Percentiles rank a stretch among this genome's conserved stretches.
These are phyloP conservation scores for Laothoe populi DNA, from an alignment of 2,888 invertebrate genomes.

Conservation along the genomic window DNA sequence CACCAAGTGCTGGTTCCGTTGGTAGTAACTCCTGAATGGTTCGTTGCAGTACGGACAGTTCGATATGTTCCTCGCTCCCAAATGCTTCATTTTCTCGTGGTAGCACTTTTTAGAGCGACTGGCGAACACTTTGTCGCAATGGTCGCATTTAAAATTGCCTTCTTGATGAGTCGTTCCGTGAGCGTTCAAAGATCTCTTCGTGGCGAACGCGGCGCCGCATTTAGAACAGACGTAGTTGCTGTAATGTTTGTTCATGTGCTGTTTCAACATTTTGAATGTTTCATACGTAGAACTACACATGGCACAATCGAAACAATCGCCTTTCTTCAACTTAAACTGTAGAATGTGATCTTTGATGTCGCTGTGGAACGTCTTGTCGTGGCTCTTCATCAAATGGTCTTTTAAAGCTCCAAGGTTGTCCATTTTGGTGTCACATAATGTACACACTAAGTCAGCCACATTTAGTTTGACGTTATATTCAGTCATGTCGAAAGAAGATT, in stretches of 20 bases:
- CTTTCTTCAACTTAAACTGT: slow-evolving; percentile 70
- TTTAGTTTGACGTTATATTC: slow-evolving; percentile 66
- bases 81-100: slow-evolving; percentile 72
- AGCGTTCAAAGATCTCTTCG: slow-evolving; percentile 62
- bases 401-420: slow-evolving; percentile 53
- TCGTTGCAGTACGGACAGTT: slow-evolving; percentile 72
- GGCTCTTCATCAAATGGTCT: slow-evolving; percentile 59
- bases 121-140: slow-evolving; percentile 70
- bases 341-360: slow-evolving; percentile 72
- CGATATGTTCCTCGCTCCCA: slow-evolving; percentile 66
- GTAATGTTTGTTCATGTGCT: slow-evolving; percentile 76
- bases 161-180: slow-evolving; percentile 64
- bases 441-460: slow-evolving; percentile 55
- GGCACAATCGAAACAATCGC: slow-evolving; percentile 65
- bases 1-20: slow-evolving; percentile 70
- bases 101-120: slow-evolving; percentile 64
- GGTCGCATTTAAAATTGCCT: slow-evolving; percentile 69
- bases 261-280: slow-evolving; percentile 75
- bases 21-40: slow-evolving; percentile 71
- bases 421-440: slow-evolving; percentile 52
- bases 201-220: slow-evolving; percentile 66
- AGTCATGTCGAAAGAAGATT: slow-evolving; percentile 55
- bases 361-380: slow-evolving; percentile 52
- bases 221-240: slow-evolving; percentile 62
- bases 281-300: slow-evolving; percentile 70